Percentiles rank a stretch among this genome's conserved stretches.
Evolutionary conservation across 2,797 vertebrate genomes (phyloP).

Genomic region (Microhierax caerulescens): DNA sequence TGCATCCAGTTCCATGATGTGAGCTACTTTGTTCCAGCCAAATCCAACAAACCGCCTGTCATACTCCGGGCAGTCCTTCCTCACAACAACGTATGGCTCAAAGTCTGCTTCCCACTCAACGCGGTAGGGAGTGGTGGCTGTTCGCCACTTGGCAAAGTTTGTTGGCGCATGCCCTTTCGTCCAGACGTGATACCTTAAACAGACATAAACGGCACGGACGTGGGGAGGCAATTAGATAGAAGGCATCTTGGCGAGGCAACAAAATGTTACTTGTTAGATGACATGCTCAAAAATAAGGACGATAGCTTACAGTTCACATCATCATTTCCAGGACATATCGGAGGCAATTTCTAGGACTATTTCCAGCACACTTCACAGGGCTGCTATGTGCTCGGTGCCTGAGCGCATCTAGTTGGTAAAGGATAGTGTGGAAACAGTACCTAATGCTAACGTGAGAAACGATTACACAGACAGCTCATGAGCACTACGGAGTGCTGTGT

Average conservation of each 20-base stretch:
- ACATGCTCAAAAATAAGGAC: slow-evolving; percentile 11
- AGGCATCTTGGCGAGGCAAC: background rate
- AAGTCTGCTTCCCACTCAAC: slow-evolving; percentile 98
- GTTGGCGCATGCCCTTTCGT: slow-evolving; percentile 97
- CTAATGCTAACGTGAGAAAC: slow-evolving; percentile 22
- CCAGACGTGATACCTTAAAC: slow-evolving; percentile 95
- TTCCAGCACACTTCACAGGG: background rate
- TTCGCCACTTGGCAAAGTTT: slow-evolving; percentile 98
- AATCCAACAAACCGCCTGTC: slow-evolving; percentile 97
- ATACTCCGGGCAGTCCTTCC: slow-evolving; percentile 91
- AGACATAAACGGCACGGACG: background rate
- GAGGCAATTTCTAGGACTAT: slow-evolving; percentile 18
- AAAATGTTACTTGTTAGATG: background rate
- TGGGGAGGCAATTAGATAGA: background rate
- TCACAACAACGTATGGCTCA: slow-evolving; percentile 96
- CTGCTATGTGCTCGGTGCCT: background rate
- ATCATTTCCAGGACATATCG: background rate
- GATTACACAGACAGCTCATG: slow-evolving; percentile 12
- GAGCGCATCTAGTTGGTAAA: background rate
- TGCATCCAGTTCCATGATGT: slow-evolving; percentile 98
- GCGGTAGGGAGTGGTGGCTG: slow-evolving; percentile 92
- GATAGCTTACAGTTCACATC: slow-evolving; percentile 1
- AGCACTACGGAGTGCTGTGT: background rate
- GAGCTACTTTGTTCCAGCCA: slow-evolving; percentile 98
- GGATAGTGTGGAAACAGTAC: slow-evolving; percentile 11